A percentile compares a stretch with the other conserved stretches of the same genome.
phyloP scores from a whole-genome alignment of 2,113 vertebrate species.

The Isichthys henryi region DNA sequence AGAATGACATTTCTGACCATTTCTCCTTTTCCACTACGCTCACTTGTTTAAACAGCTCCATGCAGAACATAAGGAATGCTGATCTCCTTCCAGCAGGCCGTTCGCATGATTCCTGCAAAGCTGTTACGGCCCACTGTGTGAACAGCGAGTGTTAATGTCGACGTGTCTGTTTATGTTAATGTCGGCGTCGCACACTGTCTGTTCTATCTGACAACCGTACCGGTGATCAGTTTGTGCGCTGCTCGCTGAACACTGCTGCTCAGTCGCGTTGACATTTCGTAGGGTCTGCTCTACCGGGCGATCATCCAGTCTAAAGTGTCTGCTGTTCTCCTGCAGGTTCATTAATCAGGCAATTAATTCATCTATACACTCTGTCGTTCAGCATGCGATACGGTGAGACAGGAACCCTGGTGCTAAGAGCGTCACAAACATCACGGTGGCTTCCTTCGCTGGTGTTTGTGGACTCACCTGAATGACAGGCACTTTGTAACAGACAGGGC shows the following conservation, averaged over 20 bases:
- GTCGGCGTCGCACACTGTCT: not conserved
- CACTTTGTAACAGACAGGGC: not conserved
- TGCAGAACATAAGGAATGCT: not conserved
- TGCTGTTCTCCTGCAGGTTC: not conserved
- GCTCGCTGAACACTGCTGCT: not conserved
- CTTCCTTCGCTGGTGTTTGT: not conserved
- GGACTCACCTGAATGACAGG: not conserved
- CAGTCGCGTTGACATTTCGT: not conserved
- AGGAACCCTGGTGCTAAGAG: not conserved
- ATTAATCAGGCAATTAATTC: not conserved
- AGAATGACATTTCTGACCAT: not conserved
- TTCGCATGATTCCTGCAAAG: not conserved
- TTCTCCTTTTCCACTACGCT: not conserved
- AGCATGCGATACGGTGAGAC: not conserved
- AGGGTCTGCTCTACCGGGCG: too few species aligned
- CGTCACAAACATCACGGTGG: not conserved
- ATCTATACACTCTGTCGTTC: not conserved
- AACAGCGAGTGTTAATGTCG: not conserved
- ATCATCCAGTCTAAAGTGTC: too few species aligned
- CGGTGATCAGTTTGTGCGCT: not conserved
- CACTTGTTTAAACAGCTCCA: not conserved
- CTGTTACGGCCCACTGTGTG: not conserved
- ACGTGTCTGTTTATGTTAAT: not conserved
- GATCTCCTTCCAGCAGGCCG: not conserved
- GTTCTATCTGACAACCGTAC: not conserved